Evolutionary conservation across 1,140 invertebrate species (phyloP), one percentile per base, ranked within the genome.

Genomic region (Conus ventricosus): DNA sequence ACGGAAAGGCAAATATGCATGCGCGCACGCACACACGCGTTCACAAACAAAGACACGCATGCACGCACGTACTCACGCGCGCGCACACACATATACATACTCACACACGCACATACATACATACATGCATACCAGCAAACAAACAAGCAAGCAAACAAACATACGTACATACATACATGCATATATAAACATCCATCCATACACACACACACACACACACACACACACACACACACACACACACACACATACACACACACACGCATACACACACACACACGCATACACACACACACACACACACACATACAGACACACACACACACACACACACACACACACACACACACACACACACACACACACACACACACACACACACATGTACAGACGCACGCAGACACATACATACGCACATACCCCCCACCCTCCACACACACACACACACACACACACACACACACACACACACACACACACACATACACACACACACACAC

Each of bases 151-250:
- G 20, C 23, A 71, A 11, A 10, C 67, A 80, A n/a, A 80, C 78
- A n/a, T 7, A 71, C 67, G 20, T 20, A 71, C 67, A 23, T n/a
- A 71, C 67, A 71, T 20, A 71, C 7, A n/a, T n/a, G 23, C 20
- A 20, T 20, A 0, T 8, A 71, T 7, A 71, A 11, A n/a, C 67
- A 71, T 20, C 11, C 67, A n/a, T 20, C 11, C 67, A 71, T 20
- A 71, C 67, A 71, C 67, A 71, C 67, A 71, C 67, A 71, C 67
- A 71, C 67, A 71, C 67, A 71, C 67, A 71, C 67, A 71, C 67
- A 71, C 67, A 71, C 67, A 71, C 67, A 71, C 67, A 71, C 67
- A 71, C 67, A 71, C 67, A 71, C 67, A 71, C 67, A n/a, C 67
- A 71, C 67, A 71, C 67, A 71, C 20, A 71, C 23, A 71, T 71